Conservation (phyloP, 2,888 invertebrate genomes). For the Dryobotodes eremita region DNA sequence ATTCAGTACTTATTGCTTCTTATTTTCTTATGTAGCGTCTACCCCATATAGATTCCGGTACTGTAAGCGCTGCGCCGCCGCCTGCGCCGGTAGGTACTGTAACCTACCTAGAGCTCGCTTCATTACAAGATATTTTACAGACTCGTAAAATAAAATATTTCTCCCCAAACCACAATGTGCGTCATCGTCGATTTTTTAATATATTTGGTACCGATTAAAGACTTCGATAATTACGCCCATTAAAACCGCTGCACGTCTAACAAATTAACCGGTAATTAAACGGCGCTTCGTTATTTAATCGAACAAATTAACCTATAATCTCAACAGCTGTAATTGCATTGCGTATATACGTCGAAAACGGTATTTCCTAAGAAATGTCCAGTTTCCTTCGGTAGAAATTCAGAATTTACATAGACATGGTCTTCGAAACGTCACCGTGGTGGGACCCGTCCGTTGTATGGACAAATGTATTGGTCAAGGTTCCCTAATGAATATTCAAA, state of each 20-base stretch:
- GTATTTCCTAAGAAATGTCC: constrained; percentile 67
- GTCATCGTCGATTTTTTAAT: constrained; percentile 22
- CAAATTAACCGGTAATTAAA: constrained; percentile 61
- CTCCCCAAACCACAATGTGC: constrained; percentile 14
- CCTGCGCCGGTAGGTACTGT: too few species aligned
- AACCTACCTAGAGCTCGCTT: too few species aligned
- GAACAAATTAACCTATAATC: constrained; percentile 61
- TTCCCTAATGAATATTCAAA: constrained; percentile 80
- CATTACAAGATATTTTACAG: not conserved
- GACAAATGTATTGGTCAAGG: constrained; percentile 83
- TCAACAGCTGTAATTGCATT: constrained; percentile 59
- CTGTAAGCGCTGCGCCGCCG: too few species aligned
- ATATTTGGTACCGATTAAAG: constrained; percentile 21
- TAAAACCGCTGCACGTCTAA: constrained; percentile 42
- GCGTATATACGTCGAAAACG: constrained; percentile 61
- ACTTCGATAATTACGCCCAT: constrained; percentile 32
- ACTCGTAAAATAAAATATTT: not conserved
- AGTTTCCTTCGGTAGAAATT: constrained; percentile 76
- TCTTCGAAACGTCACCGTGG: constrained; percentile 67
- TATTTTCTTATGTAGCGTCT: too few species aligned
- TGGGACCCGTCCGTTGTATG: constrained; percentile 58
- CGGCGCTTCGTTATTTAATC: constrained; percentile 56
- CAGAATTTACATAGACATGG: constrained; percentile 77
- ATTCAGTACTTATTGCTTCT: too few species aligned
- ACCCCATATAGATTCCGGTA: too few species aligned